Evolutionary conservation across 2,888 invertebrate species (phyloP).

Genomic region (Unio pictorum): DNA sequence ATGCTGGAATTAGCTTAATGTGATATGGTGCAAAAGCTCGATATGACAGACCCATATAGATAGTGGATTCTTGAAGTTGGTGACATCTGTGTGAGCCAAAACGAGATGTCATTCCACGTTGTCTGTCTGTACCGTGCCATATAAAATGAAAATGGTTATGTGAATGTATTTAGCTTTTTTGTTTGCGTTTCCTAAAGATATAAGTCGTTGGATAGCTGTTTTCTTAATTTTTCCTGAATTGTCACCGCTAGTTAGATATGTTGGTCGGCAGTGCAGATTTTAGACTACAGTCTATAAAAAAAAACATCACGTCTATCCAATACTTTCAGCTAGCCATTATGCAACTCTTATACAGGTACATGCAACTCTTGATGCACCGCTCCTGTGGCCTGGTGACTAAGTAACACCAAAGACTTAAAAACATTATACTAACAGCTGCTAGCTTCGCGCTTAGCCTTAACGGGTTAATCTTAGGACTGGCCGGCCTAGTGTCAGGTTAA

Average conservation of each 20-base stretch:
- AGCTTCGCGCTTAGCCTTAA: too few relatives aligned
- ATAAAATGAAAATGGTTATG: constrained; percentile 1
- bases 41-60: background rate
- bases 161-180: constrained; percentile 2
- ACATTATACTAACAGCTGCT: too few relatives aligned
- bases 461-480: too few relatives aligned
- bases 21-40: background rate
- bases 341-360: too few relatives aligned
- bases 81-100: constrained; percentile 5
- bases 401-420: too few relatives aligned
- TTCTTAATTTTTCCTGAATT: constrained; percentile 5
- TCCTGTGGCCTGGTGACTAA: too few relatives aligned
- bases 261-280: background rate
- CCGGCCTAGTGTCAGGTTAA: too few relatives aligned
- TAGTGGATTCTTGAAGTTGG: constrained; percentile 1
- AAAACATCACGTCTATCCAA: background rate
- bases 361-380: too few relatives aligned
- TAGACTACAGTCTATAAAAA: background rate
- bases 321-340: too few relatives aligned
- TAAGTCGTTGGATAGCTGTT: constrained; percentile 1
- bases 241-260: background rate
- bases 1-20: background rate
- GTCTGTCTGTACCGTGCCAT: constrained; percentile 1
- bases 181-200: constrained; percentile 1
- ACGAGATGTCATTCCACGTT: constrained; percentile 5